A percentile compares a stretch with the other conserved stretches of the same genome.
Evolutionary conservation across 1,140 invertebrate species (phyloP).

Genomic region (Ridgeia piscesae): DNA sequence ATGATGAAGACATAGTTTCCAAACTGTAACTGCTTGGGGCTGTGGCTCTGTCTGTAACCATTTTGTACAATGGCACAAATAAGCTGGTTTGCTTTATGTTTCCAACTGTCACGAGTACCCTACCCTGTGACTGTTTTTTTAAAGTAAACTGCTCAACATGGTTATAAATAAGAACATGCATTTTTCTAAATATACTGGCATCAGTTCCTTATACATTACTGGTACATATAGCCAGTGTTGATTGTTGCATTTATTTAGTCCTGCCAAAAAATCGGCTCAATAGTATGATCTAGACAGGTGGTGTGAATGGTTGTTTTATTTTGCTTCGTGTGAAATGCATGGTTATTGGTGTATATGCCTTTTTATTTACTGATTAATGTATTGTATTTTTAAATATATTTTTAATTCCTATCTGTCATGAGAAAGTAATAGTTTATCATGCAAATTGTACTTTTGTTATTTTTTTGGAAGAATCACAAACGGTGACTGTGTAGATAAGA

Average conservation of each 20-base stretch:
- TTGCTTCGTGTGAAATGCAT: slow-evolving; percentile 16
- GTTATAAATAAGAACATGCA: neutral
- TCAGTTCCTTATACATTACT: neutral
- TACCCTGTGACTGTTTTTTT: neutral
- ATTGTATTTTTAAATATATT: neutral
- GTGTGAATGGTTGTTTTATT: neutral
- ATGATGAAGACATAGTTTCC: neutral
- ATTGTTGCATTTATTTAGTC: neutral
- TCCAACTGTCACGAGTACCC: neutral
- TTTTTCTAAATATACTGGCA: neutral
- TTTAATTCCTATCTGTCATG: neutral
- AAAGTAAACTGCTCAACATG: neutral
- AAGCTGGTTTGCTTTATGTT: neutral
- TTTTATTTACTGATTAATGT: neutral
- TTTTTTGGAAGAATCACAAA: too few relatives aligned
- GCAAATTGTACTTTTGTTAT: neutral
- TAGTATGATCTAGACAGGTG: neutral
- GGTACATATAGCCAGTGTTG: too few relatives aligned
- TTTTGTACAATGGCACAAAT: neutral
- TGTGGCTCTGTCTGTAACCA: neutral
- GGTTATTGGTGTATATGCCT: neutral
- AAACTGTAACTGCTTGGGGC: neutral
- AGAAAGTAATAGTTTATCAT: neutral
- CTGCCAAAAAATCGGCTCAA: neutral
- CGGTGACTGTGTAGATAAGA: too few relatives aligned